These are phyloP conservation scores for Antheraea assamensis DNA, from an alignment of 2,888 invertebrate species.

Conservation along the genomic window DNA sequence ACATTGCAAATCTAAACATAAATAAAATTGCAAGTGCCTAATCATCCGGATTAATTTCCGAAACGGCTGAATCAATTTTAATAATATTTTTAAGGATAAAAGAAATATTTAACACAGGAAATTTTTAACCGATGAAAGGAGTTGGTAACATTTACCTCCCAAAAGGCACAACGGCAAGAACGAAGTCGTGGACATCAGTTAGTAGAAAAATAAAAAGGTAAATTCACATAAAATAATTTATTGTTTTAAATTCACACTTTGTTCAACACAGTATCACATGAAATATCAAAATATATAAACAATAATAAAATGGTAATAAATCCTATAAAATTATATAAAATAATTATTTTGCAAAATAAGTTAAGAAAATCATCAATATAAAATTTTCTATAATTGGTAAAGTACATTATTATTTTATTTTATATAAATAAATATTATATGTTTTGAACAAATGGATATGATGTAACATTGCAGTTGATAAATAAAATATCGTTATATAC, in stretches of 20 bases:
- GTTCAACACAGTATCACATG: neutral
- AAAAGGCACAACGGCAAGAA: too few species aligned
- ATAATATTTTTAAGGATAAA: too few species aligned
- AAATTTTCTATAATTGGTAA: neutral
- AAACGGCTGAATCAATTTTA: too few species aligned
- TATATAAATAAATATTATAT: neutral
- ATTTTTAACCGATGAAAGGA: too few species aligned
- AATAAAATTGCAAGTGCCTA: too few species aligned
- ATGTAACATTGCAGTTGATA: neutral
- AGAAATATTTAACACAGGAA: too few species aligned
- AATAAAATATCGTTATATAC: neutral
- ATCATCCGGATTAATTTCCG: too few species aligned
- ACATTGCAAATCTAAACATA: too few species aligned
- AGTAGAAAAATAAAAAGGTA: neutral
- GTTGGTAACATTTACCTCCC: too few species aligned
- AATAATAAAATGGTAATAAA: neutral
- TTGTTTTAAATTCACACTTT: neutral
- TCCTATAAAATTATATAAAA: neutral
- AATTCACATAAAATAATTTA: neutral
- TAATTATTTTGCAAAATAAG: neutral
- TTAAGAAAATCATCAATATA: neutral
- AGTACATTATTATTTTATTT: neutral
- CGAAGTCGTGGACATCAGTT: neutral
- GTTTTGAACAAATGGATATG: neutral
- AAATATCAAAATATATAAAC: neutral